phyloP scores from a whole-genome alignment of 2,888 invertebrate species.

The Pristionchus entomophagus region DNA sequence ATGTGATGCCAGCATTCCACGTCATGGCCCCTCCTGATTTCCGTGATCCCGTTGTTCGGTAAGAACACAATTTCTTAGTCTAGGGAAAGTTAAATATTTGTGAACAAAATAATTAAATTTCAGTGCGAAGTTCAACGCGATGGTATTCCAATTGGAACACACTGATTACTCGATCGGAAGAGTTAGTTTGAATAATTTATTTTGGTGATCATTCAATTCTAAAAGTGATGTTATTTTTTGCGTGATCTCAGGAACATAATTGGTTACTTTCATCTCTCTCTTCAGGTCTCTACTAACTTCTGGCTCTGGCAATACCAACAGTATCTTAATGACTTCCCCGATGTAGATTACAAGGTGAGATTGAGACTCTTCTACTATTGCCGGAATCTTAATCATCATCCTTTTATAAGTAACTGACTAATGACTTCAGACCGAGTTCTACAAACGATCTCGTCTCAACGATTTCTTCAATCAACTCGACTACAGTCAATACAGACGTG shows the following conservation, averaged over 20 bases:
- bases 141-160: slow-evolving; percentile 73
- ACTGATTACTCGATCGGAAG: slow-evolving; percentile 73
- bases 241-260: not conserved
- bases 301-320: slow-evolving; percentile 75
- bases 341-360: slow-evolving; percentile 63
- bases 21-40: slow-evolving; percentile 74
- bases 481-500: slow-evolving; percentile 72
- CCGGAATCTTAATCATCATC: not conserved
- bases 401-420: too few relatives aligned
- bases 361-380: not conserved
- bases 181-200: slow-evolving; percentile 50
- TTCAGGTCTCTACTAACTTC: slow-evolving; percentile 64
- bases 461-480: slow-evolving; percentile 74
- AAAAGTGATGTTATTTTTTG: not conserved
- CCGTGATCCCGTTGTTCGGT: slow-evolving; percentile 60
- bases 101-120: not conserved
- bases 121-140: slow-evolving; percentile 69
- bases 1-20: slow-evolving; percentile 75
- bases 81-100: slow-evolving; percentile 58
- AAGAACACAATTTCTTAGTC: slow-evolving; percentile 52
- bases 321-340: slow-evolving; percentile 74
- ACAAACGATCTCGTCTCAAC: slow-evolving; percentile 68
- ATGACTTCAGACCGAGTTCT: slow-evolving; percentile 69
- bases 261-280: slow-evolving; percentile 50
- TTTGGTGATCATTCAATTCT: not conserved